A percentile compares a stretch with the other conserved stretches of the same genome.
phyloP scores from a whole-genome alignment of 2,797 vertebrate species.

The Philypnodon macrostomus region DNA sequence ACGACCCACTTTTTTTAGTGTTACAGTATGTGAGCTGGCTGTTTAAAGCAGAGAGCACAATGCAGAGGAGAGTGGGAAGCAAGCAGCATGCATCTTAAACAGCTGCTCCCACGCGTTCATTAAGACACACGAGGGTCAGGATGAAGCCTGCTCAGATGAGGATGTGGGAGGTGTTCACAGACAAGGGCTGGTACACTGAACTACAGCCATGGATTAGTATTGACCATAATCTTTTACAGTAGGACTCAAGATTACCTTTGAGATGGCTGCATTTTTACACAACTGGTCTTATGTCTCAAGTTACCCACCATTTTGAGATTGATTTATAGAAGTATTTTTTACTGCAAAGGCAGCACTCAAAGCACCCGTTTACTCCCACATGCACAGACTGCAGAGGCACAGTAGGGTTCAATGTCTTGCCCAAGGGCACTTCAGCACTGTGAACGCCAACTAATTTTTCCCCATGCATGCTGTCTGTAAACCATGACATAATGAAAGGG shows the following conservation, averaged over 20 bases:
- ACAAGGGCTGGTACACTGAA: neutral
- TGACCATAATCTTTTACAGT: no score
- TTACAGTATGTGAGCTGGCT: neutral
- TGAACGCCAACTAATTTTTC: neutral
- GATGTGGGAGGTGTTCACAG: slow-evolving; percentile 22
- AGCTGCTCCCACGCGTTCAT: slow-evolving; percentile 16
- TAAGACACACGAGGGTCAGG: slow-evolving; percentile 26
- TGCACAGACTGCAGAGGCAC: no score
- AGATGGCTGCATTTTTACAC: no score
- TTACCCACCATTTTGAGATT: no score
- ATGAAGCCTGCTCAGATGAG: no score
- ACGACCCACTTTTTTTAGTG: neutral
- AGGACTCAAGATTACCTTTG: no score
- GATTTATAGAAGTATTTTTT: no score
- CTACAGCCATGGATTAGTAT: neutral
- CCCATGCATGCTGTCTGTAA: neutral
- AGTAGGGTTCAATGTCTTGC: no score
- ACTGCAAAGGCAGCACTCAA: no score
- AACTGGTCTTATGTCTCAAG: no score
- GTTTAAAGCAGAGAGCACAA: neutral
- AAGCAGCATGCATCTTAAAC: neutral
- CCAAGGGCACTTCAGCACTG: no score
- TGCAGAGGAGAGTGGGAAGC: neutral
- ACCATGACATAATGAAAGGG: neutral
- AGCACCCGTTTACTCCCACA: no score